These are phyloP conservation scores for Porphyrio hochstetteri DNA, from an alignment of 2,113 vertebrate genomes.

Conservation along the genomic window DNA sequence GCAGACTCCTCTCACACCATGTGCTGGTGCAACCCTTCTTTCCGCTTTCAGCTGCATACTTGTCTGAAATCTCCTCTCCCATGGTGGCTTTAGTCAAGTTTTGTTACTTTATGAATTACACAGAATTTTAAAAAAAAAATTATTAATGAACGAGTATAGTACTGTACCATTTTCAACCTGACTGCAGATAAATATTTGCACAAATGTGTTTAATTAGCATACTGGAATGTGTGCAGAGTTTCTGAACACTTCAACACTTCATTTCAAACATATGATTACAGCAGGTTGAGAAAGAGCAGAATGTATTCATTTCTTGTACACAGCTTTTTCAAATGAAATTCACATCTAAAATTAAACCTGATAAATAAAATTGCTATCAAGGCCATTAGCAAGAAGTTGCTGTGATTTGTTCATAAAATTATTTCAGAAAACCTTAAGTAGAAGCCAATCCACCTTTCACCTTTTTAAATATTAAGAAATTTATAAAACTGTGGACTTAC, in stretches of 20 bases:
- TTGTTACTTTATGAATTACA: background rate
- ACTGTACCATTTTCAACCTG: background rate
- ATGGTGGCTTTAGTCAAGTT: background rate
- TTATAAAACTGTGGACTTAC: slow-evolving; percentile 77
- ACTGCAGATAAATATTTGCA: background rate
- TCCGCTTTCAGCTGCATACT: background rate
- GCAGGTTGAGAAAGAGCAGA: background rate
- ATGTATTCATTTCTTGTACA: background rate
- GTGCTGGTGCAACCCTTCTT: background rate
- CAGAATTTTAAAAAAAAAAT: background rate
- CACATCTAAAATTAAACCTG: background rate
- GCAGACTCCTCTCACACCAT: background rate
- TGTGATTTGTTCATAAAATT: background rate
- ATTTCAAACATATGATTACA: background rate
- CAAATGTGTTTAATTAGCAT: background rate
- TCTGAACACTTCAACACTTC: background rate
- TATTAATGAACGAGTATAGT: background rate
- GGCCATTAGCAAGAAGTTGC: background rate
- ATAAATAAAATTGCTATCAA: background rate
- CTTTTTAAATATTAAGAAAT: background rate
- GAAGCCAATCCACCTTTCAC: background rate
- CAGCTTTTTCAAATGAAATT: background rate
- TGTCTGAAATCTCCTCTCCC: background rate
- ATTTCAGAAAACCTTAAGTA: background rate
- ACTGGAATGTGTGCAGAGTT: background rate